These are phyloP conservation scores for Squalus acanthias DNA, from an alignment of 2,797 vertebrate species.

Conservation along the genomic window DNA sequence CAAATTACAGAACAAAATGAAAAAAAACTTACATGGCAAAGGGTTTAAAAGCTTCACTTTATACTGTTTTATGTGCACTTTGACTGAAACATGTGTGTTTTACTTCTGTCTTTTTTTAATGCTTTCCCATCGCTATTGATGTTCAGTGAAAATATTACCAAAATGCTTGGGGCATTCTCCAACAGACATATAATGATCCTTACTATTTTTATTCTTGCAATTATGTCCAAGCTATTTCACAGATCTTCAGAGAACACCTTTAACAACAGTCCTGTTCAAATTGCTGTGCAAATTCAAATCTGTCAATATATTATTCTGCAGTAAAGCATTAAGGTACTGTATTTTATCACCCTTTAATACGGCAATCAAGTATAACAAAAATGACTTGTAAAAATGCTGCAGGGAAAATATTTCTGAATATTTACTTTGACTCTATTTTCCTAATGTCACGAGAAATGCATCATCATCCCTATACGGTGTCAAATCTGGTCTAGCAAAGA, in stretches of 20 bases:
- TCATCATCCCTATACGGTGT: background rate
- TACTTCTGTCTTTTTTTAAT: slow-evolving; percentile 8
- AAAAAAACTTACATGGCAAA: slow-evolving; percentile 35
- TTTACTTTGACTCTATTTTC: slow-evolving; percentile 23
- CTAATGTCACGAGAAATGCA: slow-evolving; percentile 1
- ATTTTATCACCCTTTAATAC: background rate
- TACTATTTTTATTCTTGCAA: slow-evolving; percentile 29
- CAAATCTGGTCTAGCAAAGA: background rate
- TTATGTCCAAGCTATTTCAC: slow-evolving; percentile 12
- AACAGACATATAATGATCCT: slow-evolving; percentile 27
- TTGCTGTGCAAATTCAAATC: background rate
- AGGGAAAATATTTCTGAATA: slow-evolving; percentile 1
- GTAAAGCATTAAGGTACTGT: background rate
- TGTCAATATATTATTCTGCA: slow-evolving; percentile 14
- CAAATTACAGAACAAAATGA: slow-evolving; percentile 37
- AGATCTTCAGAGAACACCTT: slow-evolving; percentile 13
- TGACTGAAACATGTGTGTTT: slow-evolving; percentile 34
- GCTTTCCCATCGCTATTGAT: slow-evolving; percentile 24
- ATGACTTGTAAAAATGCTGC: background rate
- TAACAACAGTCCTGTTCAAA: background rate
- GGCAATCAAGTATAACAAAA: background rate
- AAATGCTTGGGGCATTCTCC: slow-evolving; percentile 30
- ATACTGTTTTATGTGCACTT: slow-evolving; percentile 12
- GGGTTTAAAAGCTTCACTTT: slow-evolving; percentile 36
- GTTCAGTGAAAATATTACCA: slow-evolving; percentile 20